Conservation (phyloP, 2,888 invertebrate species). For the Parnassius orleans region DNA sequence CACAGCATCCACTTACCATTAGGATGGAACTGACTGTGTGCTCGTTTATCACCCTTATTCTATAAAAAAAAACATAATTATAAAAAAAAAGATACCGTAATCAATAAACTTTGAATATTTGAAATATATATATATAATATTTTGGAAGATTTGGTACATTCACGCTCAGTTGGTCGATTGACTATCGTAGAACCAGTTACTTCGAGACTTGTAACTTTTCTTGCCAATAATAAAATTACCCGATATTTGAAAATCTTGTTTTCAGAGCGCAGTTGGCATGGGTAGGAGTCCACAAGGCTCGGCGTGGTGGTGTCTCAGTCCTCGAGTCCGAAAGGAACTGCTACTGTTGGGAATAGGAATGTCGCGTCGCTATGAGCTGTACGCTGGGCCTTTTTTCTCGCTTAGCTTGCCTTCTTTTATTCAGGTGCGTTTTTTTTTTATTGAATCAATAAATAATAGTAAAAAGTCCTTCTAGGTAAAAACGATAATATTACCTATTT, state of each 20-base stretch:
- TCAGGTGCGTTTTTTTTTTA: conserved; percentile 42
- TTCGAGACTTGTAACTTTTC: too few species aligned
- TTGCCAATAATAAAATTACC: too few species aligned
- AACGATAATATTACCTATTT: neutral
- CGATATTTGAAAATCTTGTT: neutral
- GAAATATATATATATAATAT: too few species aligned
- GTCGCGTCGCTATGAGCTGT: conserved; percentile 42
- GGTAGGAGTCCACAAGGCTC: conserved; percentile 57
- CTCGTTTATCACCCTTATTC: too few species aligned
- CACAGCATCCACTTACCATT: too few species aligned
- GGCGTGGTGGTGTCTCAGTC: conserved; percentile 56
- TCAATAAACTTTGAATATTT: too few species aligned
- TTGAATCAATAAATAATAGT: neutral
- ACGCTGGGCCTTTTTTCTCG: conserved; percentile 56
- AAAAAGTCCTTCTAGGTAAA: neutral
- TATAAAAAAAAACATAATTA: too few species aligned
- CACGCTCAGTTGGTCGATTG: too few species aligned
- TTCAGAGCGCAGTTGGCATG: conserved; percentile 50
- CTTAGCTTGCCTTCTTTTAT: conserved; percentile 61
- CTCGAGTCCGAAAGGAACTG: conserved; percentile 50
- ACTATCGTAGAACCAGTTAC: too few species aligned
- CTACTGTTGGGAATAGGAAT: conserved; percentile 48
- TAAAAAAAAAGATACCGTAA: too few species aligned
- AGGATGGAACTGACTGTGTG: too few species aligned
- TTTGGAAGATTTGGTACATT: too few species aligned